Evolutionary conservation across 2,888 invertebrate species (phyloP).

Genomic region (Drosophila prolongata): DNA sequence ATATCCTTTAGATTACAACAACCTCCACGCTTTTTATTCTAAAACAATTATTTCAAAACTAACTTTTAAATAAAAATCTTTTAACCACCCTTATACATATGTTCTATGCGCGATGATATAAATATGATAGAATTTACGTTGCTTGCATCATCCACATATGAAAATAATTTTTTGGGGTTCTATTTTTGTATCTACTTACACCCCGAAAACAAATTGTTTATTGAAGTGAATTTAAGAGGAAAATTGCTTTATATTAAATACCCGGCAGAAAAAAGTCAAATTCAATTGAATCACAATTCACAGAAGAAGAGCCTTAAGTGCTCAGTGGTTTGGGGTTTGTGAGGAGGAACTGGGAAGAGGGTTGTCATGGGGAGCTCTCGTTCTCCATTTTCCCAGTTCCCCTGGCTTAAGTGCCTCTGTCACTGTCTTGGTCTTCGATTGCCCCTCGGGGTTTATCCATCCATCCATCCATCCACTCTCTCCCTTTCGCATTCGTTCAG

Average conservation of each 20-base stretch:
- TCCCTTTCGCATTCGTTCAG: slow-evolving; percentile 9
- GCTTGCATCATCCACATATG: slow-evolving; percentile 3
- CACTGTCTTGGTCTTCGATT: slow-evolving; percentile 58
- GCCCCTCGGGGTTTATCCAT: slow-evolving; percentile 52
- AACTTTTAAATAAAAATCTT: not conserved
- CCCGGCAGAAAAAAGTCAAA: slow-evolving; percentile 43
- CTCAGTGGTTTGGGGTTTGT: slow-evolving; percentile 11
- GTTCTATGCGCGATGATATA: not conserved
- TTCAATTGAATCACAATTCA: slow-evolving; percentile 35
- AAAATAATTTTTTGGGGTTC: slow-evolving; percentile 24
- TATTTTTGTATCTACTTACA: slow-evolving; percentile 17
- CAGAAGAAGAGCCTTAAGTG: slow-evolving; percentile 18
- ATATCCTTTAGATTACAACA: not conserved
- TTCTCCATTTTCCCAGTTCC: slow-evolving; percentile 52
- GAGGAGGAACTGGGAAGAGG: not conserved
- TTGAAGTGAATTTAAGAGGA: slow-evolving; percentile 77
- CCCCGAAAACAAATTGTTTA: slow-evolving; percentile 63
- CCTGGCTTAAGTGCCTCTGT: slow-evolving; percentile 69
- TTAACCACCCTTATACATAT: too few species aligned
- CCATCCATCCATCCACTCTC: slow-evolving; percentile 6
- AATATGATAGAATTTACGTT: not conserved
- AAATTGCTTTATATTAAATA: slow-evolving; percentile 78
- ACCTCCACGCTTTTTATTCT: too few species aligned
- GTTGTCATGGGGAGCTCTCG: slow-evolving; percentile 1
- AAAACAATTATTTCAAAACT: too few species aligned